These are phyloP conservation scores for Leptogaster cylindrica DNA, from an alignment of 2,888 invertebrate species.

Conservation along the genomic window DNA sequence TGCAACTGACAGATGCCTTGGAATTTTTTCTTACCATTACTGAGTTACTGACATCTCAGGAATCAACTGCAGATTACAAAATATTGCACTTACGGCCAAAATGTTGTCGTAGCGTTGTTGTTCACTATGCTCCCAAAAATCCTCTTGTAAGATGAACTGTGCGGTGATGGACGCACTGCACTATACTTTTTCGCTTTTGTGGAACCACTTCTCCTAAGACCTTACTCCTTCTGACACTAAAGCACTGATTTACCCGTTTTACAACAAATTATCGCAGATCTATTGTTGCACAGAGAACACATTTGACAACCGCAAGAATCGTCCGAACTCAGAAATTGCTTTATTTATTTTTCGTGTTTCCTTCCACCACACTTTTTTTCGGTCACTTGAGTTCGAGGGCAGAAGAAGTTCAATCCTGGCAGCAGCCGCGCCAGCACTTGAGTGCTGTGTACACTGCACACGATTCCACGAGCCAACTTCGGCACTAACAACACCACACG, in stretches of 20 bases:
- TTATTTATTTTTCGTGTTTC: too few species aligned
- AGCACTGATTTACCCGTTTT: background rate
- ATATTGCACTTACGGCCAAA: conserved; percentile 3
- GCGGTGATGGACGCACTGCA: too few species aligned
- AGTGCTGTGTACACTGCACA: too few species aligned
- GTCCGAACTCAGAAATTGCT: too few species aligned
- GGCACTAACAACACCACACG: too few species aligned
- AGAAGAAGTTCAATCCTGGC: too few species aligned
- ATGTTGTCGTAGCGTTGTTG: background rate
- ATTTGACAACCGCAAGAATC: background rate
- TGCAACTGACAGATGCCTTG: conserved; percentile 5
- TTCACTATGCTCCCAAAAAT: conserved; percentile 2
- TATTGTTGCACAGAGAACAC: conserved; percentile 4
- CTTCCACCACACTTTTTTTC: background rate
- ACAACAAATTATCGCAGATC: conserved; percentile 1
- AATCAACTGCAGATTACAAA: background rate
- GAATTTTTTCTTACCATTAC: background rate
- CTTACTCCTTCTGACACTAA: background rate
- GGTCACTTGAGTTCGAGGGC: too few species aligned
- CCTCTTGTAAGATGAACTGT: too few species aligned
- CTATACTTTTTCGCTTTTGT: background rate
- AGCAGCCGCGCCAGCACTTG: too few species aligned
- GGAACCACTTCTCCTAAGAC: background rate
- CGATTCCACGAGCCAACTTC: too few species aligned
- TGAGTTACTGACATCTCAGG: background rate